These are phyloP conservation scores for Periophthalmodon schlosseri DNA, from an alignment of 2,113 vertebrate species.

Conservation along the genomic window DNA sequence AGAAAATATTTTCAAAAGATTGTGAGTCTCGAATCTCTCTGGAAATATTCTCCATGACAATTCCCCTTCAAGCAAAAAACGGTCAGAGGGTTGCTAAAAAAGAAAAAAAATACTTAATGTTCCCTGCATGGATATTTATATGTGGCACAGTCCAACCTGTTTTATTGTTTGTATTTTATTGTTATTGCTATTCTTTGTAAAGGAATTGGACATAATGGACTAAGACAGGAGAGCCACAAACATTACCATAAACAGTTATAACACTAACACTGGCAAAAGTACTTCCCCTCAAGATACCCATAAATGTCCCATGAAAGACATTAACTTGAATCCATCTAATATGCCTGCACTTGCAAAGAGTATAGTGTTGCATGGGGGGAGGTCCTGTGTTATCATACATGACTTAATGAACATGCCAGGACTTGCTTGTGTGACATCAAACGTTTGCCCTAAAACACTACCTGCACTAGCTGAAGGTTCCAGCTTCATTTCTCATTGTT, in stretches of 20 bases:
- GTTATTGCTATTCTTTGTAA: background rate
- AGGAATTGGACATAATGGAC: background rate
- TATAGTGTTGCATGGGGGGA: conserved; percentile 27
- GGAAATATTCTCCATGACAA: conserved; percentile 3
- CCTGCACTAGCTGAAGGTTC: conserved; percentile 8
- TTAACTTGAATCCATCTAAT: conserved; percentile 1
- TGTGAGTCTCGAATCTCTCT: background rate
- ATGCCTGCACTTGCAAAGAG: conserved; percentile 12
- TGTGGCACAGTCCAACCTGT: background rate
- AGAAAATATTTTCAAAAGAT: background rate
- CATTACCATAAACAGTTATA: background rate
- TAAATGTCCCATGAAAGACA: background rate
- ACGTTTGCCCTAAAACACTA: conserved; percentile 32
- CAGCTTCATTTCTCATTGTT: conserved; percentile 28
- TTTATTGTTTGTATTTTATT: background rate
- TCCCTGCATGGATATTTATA: background rate
- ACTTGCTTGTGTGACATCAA: conserved; percentile 25
- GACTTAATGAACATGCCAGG: conserved; percentile 22
- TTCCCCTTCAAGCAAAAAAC: background rate
- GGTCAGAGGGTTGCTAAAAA: background rate
- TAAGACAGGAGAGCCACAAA: background rate
- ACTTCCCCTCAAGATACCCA: background rate
- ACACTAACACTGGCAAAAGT: background rate
- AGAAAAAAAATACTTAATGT: background rate
- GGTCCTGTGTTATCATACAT: conserved; percentile 23